Evolutionary conservation across 2,888 invertebrate genomes (phyloP), one percentile per base, ranked within the genome.

Genomic region (Maniola hyperantus): DNA sequence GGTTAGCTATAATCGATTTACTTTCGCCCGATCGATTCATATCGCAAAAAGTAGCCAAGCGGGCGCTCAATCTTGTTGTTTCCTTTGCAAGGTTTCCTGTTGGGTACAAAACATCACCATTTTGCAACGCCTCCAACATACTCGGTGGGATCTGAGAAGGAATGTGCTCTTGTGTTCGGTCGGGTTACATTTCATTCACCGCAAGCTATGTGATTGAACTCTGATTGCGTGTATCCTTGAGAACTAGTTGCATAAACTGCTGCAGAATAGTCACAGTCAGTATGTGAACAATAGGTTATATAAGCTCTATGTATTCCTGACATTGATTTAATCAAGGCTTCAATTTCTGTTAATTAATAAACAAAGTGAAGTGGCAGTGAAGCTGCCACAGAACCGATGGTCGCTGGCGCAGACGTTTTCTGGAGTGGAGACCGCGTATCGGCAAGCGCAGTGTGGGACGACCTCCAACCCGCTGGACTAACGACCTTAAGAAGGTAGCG

Each of bases 171-270:
- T 68, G 62, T 68, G 76, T 77, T 82, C 71, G 72, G 79, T 68
- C 72, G 83, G 77, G 73, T 77, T 84, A 75, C 75, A 80, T 84
- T 89, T 89, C 87, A 89, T 89, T 91, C 86, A 89, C 82, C 84
- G 86, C 82, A 78, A 76, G 72, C 79, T 77, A 82, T 82, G 89
- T 89, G 89, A 89, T 80, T 91, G 89, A 90, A 90, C 88, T 83
- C 78, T 80, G 82, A 71, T 71, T 71, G 68, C 63, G 58, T 71
- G 83, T 83, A 87, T 87, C 89, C 89, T 89, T 88, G 87, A 84
- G 81, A 88, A 85, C 85, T 80, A 82, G 87, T 83, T 79, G 77
- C 79, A 74, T 83, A 65, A 65, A 62, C 65, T 44, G 53, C 57
- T 61, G 61, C 54, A 53, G 70, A 58, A 57, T 64, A 57, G 39